A percentile compares a stretch with the other conserved stretches of the same genome.
These are phyloP conservation scores for Amiota minor DNA, from an alignment of 2,888 invertebrate genomes.

Conservation along the genomic window DNA sequence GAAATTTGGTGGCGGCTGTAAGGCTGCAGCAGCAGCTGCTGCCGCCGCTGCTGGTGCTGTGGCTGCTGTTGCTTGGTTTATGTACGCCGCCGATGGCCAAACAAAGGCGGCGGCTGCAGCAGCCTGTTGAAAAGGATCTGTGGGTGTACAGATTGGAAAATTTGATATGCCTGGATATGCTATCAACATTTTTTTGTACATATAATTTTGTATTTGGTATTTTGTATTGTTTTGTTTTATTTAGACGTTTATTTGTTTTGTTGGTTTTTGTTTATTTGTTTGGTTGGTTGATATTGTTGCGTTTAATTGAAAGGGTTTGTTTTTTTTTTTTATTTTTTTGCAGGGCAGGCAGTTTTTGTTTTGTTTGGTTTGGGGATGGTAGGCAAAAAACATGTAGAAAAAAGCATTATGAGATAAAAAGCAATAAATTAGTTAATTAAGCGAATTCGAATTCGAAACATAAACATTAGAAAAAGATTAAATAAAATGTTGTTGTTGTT, in stretches of 20 bases:
- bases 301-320: conserved; percentile 25
- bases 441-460: conserved; percentile 31
- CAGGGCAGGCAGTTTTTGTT: neutral
- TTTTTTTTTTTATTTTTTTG: no score
- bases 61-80: conserved; percentile 61
- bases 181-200: conserved; percentile 41
- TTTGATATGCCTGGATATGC: conserved; percentile 33
- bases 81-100: conserved; percentile 69
- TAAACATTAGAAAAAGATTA: no score
- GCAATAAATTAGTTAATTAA: conserved; percentile 59
- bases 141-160: conserved; percentile 72
- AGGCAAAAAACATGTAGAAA: conserved; percentile 59
- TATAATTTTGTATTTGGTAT: conserved; percentile 40
- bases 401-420: conserved; percentile 61
- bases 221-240: conserved; percentile 31
- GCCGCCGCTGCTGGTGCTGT: conserved; percentile 45
- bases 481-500: no score
- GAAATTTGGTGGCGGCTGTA: conserved; percentile 68
- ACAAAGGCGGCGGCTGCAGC: conserved; percentile 69
- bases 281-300: conserved; percentile 14
- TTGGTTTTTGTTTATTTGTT: conserved; percentile 38
- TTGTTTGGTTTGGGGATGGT: conserved; percentile 12
- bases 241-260: conserved; percentile 41
- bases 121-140: conserved; percentile 72
- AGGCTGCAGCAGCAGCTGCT: conserved; percentile 58